Conservation (phyloP, 2,888 invertebrate genomes). For the Linnaemya tessellans region DNA sequence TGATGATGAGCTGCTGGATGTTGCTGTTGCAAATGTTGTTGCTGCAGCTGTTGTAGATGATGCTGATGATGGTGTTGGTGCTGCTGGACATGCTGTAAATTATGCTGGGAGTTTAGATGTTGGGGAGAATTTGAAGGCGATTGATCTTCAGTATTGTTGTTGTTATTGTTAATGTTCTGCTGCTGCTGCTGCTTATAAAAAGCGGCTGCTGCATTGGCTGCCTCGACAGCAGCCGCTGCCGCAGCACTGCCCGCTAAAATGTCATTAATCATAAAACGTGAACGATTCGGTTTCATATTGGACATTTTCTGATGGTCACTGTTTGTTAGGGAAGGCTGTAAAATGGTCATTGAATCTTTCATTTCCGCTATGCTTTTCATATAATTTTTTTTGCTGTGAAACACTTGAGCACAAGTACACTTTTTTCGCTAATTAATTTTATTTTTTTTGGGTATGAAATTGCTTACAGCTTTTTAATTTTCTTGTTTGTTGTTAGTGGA, state of each 20-base stretch:
- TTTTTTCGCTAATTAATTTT: neutral
- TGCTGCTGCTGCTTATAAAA: slow-evolving; percentile 79
- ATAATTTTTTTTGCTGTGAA: slow-evolving; percentile 20
- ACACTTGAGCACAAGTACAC: neutral
- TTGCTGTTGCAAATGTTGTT: slow-evolving; percentile 66
- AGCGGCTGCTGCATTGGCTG: slow-evolving; percentile 77
- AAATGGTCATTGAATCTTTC: slow-evolving; percentile 82
- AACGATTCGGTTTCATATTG: slow-evolving; percentile 80
- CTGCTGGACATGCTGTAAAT: slow-evolving; percentile 69
- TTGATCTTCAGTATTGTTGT: slow-evolving; percentile 65
- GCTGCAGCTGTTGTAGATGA: slow-evolving; percentile 43
- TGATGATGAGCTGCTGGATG: slow-evolving; percentile 59
- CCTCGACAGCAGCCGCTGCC: slow-evolving; percentile 76
- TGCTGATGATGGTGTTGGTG: slow-evolving; percentile 28
- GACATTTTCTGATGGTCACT: slow-evolving; percentile 76
- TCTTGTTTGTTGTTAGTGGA: neutral
- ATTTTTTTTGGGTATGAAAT: neutral
- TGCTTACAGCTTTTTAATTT: neutral
- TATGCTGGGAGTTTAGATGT: slow-evolving; percentile 71
- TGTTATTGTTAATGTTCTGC: slow-evolving; percentile 72
- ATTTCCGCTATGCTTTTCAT: slow-evolving; percentile 75
- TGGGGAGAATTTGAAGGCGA: slow-evolving; percentile 57
- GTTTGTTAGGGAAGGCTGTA: slow-evolving; percentile 78
- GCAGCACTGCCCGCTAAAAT: slow-evolving; percentile 81
- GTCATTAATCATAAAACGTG: slow-evolving; percentile 82